Percentiles rank a stretch among this genome's conserved stretches.
phyloP scores from a whole-genome alignment of 2,888 invertebrate genomes.

The Furcula furcula region DNA sequence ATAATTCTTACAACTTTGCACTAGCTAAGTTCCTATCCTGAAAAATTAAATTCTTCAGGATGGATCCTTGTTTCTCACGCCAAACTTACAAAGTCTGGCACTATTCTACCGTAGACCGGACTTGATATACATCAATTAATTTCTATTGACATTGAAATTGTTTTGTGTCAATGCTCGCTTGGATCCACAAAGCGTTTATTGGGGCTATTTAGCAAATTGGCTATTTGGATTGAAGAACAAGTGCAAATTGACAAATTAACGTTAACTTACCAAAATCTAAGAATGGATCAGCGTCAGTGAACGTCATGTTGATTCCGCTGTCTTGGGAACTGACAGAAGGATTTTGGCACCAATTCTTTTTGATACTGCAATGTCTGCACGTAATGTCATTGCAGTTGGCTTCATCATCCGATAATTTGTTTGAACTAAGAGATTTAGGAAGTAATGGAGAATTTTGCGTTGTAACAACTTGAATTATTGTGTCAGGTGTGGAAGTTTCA shows the following conservation, averaged over 20 bases:
- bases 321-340: conserved; percentile 89
- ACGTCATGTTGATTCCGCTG: conserved; percentile 88
- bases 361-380: conserved; percentile 71
- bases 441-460: conserved; percentile 63
- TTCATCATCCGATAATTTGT: conserved; percentile 83
- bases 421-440: conserved; percentile 80
- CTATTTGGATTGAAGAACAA: conserved; percentile 2
- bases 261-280: conserved; percentile 65
- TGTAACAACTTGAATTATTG: conserved; percentile 74
- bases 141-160: conserved; percentile 18
- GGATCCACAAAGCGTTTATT: conserved; percentile 11
- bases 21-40: too few species aligned
- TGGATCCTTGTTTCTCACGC: too few species aligned
- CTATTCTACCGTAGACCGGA: conserved; percentile 14
- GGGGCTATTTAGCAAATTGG: conserved; percentile 7
- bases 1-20: too few species aligned
- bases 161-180: conserved; percentile 9
- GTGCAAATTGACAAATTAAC: too few species aligned
- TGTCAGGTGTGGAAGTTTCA: conserved; percentile 78
- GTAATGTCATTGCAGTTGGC: conserved; percentile 65
- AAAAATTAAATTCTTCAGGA: too few species aligned
- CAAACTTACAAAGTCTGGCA: too few species aligned
- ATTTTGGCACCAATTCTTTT: conserved; percentile 84
- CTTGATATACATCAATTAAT: conserved; percentile 14
- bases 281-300: conserved; percentile 85